Evolutionary conservation across 2,888 invertebrate genomes (phyloP).

Genomic region (Caenorhabditis sulstoni): DNA sequence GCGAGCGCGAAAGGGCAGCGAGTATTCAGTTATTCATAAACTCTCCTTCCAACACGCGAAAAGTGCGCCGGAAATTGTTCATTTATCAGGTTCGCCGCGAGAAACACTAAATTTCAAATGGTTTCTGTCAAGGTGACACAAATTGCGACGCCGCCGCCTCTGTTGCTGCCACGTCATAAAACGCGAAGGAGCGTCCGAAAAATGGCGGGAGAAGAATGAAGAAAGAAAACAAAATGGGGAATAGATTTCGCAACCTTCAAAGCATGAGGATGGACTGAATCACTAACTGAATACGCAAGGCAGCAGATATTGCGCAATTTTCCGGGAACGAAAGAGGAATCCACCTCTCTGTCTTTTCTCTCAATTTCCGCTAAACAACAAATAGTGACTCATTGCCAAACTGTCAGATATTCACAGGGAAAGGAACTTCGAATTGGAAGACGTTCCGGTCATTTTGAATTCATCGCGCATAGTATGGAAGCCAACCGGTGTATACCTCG

Average conservation of each 20-base stretch:
- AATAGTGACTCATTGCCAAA: neutral
- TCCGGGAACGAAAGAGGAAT: neutral
- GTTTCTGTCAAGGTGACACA: slow-evolving; percentile 10
- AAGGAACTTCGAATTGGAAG: no score
- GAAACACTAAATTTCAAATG: slow-evolving; percentile 42
- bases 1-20: slow-evolving; percentile 7
- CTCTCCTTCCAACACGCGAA: neutral
- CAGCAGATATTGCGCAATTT: slow-evolving; percentile 50
- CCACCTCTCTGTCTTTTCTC: no score
- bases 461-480: no score
- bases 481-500: no score
- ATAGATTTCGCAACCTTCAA: slow-evolving; percentile 10
- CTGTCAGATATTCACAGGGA: no score
- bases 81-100: slow-evolving; percentile 35
- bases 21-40: slow-evolving; percentile 51
- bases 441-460: no score
- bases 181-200: neutral
- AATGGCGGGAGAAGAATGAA: neutral
- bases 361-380: neutral
- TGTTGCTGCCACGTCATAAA: slow-evolving; percentile 21
- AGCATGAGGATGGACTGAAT: slow-evolving; percentile 15
- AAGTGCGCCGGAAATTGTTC: slow-evolving; percentile 10
- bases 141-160: no score
- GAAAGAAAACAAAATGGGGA: neutral
- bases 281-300: slow-evolving; percentile 22